These are phyloP conservation scores for Atta texana DNA, from an alignment of 1,140 invertebrate species.

Conservation along the genomic window DNA sequence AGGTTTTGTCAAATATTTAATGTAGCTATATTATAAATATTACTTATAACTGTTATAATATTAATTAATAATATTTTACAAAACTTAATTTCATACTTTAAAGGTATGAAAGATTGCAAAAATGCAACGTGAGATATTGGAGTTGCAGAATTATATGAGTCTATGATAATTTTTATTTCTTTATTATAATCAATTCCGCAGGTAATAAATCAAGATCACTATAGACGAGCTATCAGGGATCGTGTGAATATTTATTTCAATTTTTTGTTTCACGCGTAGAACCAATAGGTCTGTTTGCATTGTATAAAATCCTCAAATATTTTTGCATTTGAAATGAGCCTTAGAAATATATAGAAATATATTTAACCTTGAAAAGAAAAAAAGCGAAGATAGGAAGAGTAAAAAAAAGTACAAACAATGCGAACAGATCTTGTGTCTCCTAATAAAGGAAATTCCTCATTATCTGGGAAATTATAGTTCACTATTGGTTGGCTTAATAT, in stretches of 20 bases:
- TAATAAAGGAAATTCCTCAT: not conserved
- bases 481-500: not conserved
- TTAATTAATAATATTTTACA: not conserved
- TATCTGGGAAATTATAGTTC: not conserved
- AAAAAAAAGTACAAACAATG: too few relatives aligned
- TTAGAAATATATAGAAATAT: too few relatives aligned
- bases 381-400: too few relatives aligned
- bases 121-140: not conserved
- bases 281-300: not conserved
- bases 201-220: not conserved
- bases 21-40: not conserved
- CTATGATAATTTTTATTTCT: not conserved
- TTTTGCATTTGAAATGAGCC: too few relatives aligned
- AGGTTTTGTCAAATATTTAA: not conserved
- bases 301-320: too few relatives aligned
- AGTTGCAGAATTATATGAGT: not conserved
- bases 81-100: not conserved
- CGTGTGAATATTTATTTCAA: conserved; percentile 5
- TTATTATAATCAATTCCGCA: not conserved
- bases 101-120: not conserved
- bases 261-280: not conserved
- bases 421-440: too few relatives aligned
- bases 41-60: not conserved
- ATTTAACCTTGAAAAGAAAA: too few relatives aligned
- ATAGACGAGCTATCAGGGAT: not conserved